Base-by-base conservation (phyloP, 2,888 invertebrate genomes). In the Drosophila pegasa region DNA sequence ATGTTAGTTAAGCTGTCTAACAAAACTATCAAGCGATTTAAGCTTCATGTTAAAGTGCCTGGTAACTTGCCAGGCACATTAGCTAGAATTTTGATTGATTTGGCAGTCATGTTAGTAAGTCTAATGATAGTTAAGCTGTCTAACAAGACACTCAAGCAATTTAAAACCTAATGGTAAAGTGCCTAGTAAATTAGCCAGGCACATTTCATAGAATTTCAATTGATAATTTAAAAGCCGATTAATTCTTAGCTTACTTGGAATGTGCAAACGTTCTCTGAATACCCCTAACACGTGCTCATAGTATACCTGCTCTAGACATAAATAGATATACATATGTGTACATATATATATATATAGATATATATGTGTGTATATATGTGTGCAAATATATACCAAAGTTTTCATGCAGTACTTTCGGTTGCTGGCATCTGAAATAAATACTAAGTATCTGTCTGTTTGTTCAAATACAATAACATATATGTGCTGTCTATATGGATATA, bases 201-300 rank as follows among this genome's bases (percentile, higher is more conserved):
- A 14, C 14, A 20, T 48, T 48, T 20, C 7, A 14, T 31, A 20
- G n/a, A 10, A 22, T 16, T 35, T 20, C 8, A 14, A 35, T 50
- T 1, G 16, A 5, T 25, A 22, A 10, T 50, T 48, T 20, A 20
- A 48, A 14, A 31, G 27, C 45, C 48, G 16, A 48, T 20, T 31
- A 48, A 9, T 2, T 25, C 16, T 16, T 37, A 48, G 41, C 29
- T 29, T 41, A 54, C 29, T 31, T 43, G 8, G 31, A 41, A 33
- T 41, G 22, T 43, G 52, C 38, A 52, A 33, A 43, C 33, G 8
- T 55, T 33, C 33, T 47, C 56, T 43, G 60, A 14, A 48, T 48
- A 48, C 43, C 60, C 60, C 35, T 10, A 43, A 35, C 10, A 59
- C 25, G 60, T 59, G 43, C 43, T 43, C 56, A 56, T 41, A 33